A percentile compares a stretch with the other conserved stretches of the same genome.
These are phyloP conservation scores for Gymnosoma rotundatum DNA, from an alignment of 2,888 invertebrate species.

Conservation along the genomic window DNA sequence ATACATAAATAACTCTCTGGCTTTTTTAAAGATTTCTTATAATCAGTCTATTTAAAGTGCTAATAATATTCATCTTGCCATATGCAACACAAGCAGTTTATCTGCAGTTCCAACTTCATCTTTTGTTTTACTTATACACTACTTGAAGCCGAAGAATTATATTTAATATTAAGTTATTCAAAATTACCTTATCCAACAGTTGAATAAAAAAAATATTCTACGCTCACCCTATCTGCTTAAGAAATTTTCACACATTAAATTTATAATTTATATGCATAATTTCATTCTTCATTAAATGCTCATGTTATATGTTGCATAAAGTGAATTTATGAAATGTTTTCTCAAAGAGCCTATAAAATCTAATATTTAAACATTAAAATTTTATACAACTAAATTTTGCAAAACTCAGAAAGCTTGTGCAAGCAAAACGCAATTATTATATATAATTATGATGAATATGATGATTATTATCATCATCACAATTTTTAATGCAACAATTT, in stretches of 20 bases:
- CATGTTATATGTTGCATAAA: constrained; percentile 32
- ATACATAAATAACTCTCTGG: too few species aligned
- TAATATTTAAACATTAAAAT: constrained; percentile 65
- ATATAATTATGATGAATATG: constrained; percentile 17
- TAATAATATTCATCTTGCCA: too few species aligned
- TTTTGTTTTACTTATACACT: too few species aligned
- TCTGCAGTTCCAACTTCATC: too few species aligned
- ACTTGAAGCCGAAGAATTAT: too few species aligned
- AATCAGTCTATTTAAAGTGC: too few species aligned
- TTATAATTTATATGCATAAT: constrained; percentile 49
- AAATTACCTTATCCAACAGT: neutral
- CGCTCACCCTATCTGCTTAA: constrained; percentile 3
- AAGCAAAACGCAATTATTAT: constrained; percentile 26
- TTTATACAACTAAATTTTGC: constrained; percentile 36
- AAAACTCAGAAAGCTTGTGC: constrained; percentile 10
- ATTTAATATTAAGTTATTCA: neutral
- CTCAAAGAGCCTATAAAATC: constrained; percentile 60
- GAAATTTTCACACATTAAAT: constrained; percentile 13
- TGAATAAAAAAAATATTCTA: neutral
- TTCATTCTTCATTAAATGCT: constrained; percentile 58
- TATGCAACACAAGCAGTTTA: too few species aligned
- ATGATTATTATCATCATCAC: constrained; percentile 43
- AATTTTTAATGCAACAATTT: constrained; percentile 18
- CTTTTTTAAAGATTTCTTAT: too few species aligned
- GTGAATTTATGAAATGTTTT: constrained; percentile 44